Evolutionary conservation across 2,113 vertebrate species (phyloP).

Genomic region (Probosciger aterrimus): DNA sequence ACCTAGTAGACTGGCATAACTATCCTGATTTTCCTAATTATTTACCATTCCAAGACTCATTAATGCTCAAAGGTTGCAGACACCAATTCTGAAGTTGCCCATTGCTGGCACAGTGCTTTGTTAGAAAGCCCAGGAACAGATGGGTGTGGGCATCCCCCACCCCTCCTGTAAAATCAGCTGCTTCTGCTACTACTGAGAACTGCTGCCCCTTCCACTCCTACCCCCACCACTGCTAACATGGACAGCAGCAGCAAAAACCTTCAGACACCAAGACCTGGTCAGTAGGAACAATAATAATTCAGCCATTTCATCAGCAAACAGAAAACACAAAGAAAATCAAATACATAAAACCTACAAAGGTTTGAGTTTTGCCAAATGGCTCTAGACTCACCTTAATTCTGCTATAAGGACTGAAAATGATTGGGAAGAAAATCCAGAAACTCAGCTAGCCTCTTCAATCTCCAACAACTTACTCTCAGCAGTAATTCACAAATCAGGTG

Average conservation of each 20-base stretch:
- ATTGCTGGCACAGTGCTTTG: neutral
- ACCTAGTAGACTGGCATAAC: neutral
- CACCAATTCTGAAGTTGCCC: neutral
- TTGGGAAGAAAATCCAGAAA: neutral
- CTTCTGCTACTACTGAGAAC: neutral
- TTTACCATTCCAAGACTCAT: neutral
- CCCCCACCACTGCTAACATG: too few species aligned
- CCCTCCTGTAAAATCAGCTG: neutral
- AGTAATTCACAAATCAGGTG: neutral
- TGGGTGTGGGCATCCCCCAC: neutral
- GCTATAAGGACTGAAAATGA: neutral
- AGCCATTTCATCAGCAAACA: neutral
- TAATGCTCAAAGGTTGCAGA: neutral
- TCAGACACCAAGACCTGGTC: too few species aligned
- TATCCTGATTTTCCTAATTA: neutral
- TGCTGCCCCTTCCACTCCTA: too few species aligned
- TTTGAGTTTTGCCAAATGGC: neutral
- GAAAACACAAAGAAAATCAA: neutral
- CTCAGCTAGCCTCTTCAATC: neutral
- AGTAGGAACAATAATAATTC: neutral
- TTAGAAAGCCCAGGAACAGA: neutral
- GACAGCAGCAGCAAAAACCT: neutral
- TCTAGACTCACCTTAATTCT: neutral
- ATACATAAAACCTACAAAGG: neutral
- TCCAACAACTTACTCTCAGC: neutral